These are phyloP conservation scores for Agapetus fuscipes DNA, from an alignment of 2,888 invertebrate species.

Conservation along the genomic window DNA sequence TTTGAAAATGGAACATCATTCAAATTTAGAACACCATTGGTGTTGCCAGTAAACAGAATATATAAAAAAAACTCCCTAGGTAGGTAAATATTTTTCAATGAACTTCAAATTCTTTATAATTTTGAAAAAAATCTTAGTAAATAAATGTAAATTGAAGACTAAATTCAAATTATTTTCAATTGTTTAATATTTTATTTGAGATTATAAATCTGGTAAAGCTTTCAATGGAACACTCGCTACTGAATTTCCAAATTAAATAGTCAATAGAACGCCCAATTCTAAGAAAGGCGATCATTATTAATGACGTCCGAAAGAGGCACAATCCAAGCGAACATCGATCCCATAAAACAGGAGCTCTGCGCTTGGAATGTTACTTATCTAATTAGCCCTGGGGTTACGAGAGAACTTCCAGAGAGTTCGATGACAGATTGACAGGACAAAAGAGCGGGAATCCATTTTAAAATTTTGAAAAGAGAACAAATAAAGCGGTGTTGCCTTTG, in stretches of 20 bases:
- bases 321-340: constrained; percentile 6
- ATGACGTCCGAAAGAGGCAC: background rate
- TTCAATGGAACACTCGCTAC: too few species aligned
- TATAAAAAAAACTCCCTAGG: too few species aligned
- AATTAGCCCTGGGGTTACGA: constrained; percentile 13
- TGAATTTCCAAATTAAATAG: too few species aligned
- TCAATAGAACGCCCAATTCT: constrained; percentile 11
- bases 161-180: background rate
- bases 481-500: constrained; percentile 5
- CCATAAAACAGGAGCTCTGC: constrained; percentile 8
- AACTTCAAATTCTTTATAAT: too few species aligned
- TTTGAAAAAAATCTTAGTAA: background rate
- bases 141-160: background rate
- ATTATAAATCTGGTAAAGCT: constrained; percentile 1
- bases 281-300: too few species aligned
- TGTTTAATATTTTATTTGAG: background rate
- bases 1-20: too few species aligned
- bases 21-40: too few species aligned
- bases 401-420: constrained; percentile 7
- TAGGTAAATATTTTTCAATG: too few species aligned
- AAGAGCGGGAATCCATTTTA: constrained; percentile 10
- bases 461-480: constrained; percentile 13
- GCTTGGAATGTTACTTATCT: constrained; percentile 13
- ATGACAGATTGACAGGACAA: constrained; percentile 18
- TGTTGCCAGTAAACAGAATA: too few species aligned